These are phyloP conservation scores for Formica aserva DNA, from an alignment of 2,888 invertebrate genomes.

Conservation along the genomic window DNA sequence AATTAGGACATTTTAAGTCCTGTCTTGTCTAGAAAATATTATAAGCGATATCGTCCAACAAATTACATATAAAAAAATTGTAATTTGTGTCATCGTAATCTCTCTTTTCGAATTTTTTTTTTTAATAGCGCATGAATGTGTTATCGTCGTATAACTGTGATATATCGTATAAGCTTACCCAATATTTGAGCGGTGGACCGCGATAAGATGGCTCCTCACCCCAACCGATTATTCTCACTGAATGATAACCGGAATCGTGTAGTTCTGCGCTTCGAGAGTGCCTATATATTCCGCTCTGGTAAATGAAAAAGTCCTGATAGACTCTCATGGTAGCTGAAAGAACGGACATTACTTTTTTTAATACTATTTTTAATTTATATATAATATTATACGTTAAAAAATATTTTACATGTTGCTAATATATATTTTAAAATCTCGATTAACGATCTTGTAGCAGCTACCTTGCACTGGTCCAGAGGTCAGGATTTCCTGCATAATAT, in stretches of 20 bases:
- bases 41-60: not conserved
- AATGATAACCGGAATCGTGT: constrained; percentile 91
- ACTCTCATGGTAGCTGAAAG: constrained; percentile 94
- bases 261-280: constrained; percentile 87
- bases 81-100: not conserved
- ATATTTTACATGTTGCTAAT: not conserved
- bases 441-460: constrained; percentile 77
- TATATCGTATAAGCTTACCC: constrained; percentile 88
- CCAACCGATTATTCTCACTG: constrained; percentile 97
- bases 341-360: not conserved
- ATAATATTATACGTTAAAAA: not conserved
- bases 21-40: not conserved
- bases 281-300: constrained; percentile 93
- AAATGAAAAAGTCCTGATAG: constrained; percentile 97
- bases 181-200: constrained; percentile 90
- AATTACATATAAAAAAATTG: constrained; percentile 5
- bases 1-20: not conserved
- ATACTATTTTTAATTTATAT: not conserved
- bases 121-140: not conserved
- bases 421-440: not conserved
- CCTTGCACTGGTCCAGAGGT: constrained; percentile 97
- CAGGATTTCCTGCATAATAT: constrained; percentile 97
- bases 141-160: constrained; percentile 5
- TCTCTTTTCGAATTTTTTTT: not conserved
- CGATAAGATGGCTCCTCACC: constrained; percentile 90